phyloP scores from a whole-genome alignment of 2,888 invertebrate species.

The Siphlonurus alternatus region DNA sequence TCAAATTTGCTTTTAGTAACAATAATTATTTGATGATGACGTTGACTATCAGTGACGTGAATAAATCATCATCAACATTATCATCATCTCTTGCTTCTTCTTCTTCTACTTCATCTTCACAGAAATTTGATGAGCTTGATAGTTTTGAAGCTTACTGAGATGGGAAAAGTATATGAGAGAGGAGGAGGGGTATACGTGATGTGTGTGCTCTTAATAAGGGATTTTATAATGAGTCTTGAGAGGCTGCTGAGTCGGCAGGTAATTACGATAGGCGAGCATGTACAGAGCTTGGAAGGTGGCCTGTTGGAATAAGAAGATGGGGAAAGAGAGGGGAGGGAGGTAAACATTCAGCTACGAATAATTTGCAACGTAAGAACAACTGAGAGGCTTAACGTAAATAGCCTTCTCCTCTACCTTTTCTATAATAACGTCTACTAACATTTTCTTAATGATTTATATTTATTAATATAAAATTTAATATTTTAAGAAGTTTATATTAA shows the following conservation, averaged over 20 bases:
- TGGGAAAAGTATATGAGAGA: neutral
- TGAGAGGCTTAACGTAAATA: neutral
- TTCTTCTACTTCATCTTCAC: too few species aligned
- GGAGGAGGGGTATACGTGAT: neutral
- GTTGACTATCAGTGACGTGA: too few species aligned
- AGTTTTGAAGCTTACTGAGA: neutral
- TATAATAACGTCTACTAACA: too few species aligned
- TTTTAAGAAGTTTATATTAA: too few species aligned
- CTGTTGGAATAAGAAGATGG: neutral
- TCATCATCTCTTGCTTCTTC: too few species aligned
- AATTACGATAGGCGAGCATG: conserved; percentile 1
- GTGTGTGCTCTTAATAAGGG: conserved; percentile 3
- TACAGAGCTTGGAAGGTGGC: neutral
- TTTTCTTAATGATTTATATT: too few species aligned
- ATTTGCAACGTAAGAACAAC: neutral
- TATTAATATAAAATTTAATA: too few species aligned
- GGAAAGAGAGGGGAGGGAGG: neutral
- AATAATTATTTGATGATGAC: too few species aligned
- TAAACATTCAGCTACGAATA: neutral
- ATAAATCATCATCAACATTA: neutral
- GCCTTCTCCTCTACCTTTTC: neutral
- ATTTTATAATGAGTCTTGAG: conserved; percentile 4
- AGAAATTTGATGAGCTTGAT: neutral
- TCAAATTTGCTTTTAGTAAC: too few species aligned
- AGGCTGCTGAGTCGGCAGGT: conserved; percentile 1